A percentile compares a stretch with the other conserved stretches of the same genome.
These are phyloP conservation scores for Ephydatia muelleri DNA, from an alignment of 37 sponge, comb jelly and placozoan species.

Conservation along the genomic window DNA sequence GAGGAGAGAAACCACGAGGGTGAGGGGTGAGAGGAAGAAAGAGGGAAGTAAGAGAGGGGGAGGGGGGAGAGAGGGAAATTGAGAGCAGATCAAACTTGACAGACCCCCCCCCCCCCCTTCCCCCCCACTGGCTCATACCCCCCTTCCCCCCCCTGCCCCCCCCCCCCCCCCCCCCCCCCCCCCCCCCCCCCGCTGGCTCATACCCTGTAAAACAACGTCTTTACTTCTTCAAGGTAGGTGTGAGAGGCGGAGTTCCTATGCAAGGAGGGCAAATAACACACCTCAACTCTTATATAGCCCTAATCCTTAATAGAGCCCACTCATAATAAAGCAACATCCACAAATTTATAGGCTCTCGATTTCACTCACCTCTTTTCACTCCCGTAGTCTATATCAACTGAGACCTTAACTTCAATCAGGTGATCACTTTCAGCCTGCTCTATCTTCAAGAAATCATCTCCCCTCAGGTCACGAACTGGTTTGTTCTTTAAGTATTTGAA, in stretches of 20 bases:
- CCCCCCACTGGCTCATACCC: background rate
- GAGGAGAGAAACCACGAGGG: too few relatives aligned
- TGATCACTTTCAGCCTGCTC: conserved; percentile 83
- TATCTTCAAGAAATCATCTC: conserved; percentile 88
- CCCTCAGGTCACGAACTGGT: conserved; percentile 82
- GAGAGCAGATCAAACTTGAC: background rate
- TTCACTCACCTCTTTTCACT: conserved; percentile 29
- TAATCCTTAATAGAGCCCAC: background rate
- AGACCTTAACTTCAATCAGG: conserved; percentile 66
- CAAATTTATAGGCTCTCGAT: background rate
- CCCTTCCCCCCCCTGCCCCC: background rate
- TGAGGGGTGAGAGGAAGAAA: conserved; percentile 5
- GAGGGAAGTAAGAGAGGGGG: background rate
- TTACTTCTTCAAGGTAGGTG: conserved; percentile 90
- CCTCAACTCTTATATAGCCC: background rate
- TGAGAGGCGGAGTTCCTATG: conserved; percentile 11
- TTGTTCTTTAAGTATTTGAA: conserved; percentile 92
- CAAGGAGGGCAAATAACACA: background rate
- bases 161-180: background rate
- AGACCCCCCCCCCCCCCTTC: background rate
- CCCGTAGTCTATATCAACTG: conserved; percentile 59
- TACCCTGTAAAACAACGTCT: conserved; percentile 83
- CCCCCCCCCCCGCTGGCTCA: background rate
- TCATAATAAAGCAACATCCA: background rate
- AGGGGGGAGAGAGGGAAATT: background rate